Evolutionary conservation across 1,140 invertebrate genomes (phyloP).

Genomic region (Trichonephila clavata): DNA sequence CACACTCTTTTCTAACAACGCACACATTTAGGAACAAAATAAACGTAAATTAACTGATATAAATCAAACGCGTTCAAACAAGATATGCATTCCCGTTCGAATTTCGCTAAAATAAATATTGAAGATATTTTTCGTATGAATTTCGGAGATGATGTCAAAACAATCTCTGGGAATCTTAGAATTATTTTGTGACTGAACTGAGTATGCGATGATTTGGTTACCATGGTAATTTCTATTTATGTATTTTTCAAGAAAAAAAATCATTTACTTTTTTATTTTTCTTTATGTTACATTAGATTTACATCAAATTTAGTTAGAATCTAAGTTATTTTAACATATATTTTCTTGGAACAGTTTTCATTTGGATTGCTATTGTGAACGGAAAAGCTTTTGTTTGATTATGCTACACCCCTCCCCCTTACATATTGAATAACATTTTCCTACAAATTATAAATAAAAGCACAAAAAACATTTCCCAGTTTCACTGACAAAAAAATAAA

Average conservation of each 20-base stretch:
- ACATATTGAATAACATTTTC: not conserved
- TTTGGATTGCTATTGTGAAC: too few relatives aligned
- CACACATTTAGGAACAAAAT: not conserved
- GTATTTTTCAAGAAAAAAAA: not conserved
- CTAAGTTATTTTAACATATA: too few relatives aligned
- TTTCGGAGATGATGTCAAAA: not conserved
- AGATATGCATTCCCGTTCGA: not conserved
- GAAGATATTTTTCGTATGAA: not conserved
- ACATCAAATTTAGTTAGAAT: too few relatives aligned
- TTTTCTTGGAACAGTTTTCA: too few relatives aligned
- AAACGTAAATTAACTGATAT: not conserved
- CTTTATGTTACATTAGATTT: too few relatives aligned
- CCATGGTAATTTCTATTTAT: not conserved
- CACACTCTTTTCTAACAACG: not conserved
- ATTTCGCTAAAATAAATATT: not conserved
- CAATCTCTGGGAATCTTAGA: not conserved
- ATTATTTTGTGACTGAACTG: not conserved
- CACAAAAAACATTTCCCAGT: too few relatives aligned
- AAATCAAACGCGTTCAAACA: not conserved
- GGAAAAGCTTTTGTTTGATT: too few relatives aligned
- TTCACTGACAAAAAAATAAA: too few relatives aligned
- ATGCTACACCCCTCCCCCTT: too few relatives aligned
- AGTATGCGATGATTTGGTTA: too few relatives aligned
- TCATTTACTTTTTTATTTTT: too few relatives aligned
- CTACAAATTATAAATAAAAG: too few relatives aligned